Evolutionary conservation across 2,888 invertebrate genomes (phyloP).

Genomic region (Tridacna gigas): DNA sequence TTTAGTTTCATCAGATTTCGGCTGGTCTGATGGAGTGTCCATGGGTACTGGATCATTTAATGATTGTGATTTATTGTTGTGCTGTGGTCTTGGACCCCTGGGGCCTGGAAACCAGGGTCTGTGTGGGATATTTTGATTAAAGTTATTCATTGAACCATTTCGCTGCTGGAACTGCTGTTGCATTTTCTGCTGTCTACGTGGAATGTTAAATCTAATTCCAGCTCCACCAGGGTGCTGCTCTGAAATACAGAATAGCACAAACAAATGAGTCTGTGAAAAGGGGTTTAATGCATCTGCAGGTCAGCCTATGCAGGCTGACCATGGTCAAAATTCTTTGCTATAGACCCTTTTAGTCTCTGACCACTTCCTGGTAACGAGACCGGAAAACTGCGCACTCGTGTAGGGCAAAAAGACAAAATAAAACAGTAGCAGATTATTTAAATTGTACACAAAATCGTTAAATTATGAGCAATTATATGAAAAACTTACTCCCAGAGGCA

Average conservation of each 20-base stretch:
- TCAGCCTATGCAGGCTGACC: too few species aligned
- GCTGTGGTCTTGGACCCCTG: conserved; percentile 28
- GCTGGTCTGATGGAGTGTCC: background rate
- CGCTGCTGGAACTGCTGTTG: conserved; percentile 30
- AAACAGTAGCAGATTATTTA: too few species aligned
- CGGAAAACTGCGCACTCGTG: too few species aligned
- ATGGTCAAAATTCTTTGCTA: too few species aligned
- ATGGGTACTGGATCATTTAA: conserved; percentile 7
- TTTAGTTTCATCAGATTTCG: background rate
- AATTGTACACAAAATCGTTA: too few species aligned
- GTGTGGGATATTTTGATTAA: conserved; percentile 23
- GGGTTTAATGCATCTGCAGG: too few species aligned
- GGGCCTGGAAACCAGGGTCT: conserved; percentile 21
- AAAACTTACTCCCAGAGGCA: too few species aligned
- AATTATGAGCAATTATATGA: too few species aligned
- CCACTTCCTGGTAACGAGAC: too few species aligned
- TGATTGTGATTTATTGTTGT: conserved; percentile 24
- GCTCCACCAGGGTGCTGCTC: conserved; percentile 80
- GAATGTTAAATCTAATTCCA: conserved; percentile 82
- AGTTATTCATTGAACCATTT: conserved; percentile 31
- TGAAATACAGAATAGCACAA: conserved; percentile 34
- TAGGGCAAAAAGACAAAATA: too few species aligned
- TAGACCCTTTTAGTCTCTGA: too few species aligned
- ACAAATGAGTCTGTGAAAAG: too few species aligned
- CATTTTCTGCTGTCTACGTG: conserved; percentile 79